phyloP scores from a whole-genome alignment of 2,113 vertebrate genomes.

The Ondatra zibethicus region DNA sequence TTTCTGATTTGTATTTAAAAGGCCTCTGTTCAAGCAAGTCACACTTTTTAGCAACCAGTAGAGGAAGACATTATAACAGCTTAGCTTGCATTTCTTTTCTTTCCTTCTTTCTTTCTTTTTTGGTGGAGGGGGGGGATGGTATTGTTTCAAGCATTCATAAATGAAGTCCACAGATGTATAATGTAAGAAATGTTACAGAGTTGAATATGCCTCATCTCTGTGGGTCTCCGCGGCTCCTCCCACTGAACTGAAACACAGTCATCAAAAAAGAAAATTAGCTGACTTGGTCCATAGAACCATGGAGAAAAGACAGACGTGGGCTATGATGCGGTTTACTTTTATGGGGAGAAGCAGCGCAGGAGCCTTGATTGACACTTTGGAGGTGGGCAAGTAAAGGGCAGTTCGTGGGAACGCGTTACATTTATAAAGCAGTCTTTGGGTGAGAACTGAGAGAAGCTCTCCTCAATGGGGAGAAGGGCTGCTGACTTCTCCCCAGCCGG shows the following conservation, averaged over 20 bases:
- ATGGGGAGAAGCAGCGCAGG: slow-evolving; percentile 9
- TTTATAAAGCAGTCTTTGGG: background rate
- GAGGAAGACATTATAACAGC: slow-evolving; percentile 59
- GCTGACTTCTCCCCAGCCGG: background rate
- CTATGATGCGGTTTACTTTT: background rate
- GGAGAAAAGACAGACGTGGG: slow-evolving; percentile 66
- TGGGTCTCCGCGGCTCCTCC: slow-evolving; percentile 2
- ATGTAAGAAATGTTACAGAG: slow-evolving; percentile 75
- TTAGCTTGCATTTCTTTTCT: slow-evolving; percentile 79
- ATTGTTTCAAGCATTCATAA: slow-evolving; percentile 80
- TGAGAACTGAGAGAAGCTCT: background rate
- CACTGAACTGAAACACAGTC: slow-evolving; percentile 51
- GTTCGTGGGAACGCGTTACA: background rate
- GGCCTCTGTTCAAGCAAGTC: slow-evolving; percentile 79
- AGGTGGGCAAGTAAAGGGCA: background rate
- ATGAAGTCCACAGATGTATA: slow-evolving; percentile 76
- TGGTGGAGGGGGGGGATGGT: background rate
- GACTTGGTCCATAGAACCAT: slow-evolving; percentile 81
- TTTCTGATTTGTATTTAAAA: slow-evolving; percentile 85
- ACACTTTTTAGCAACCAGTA: slow-evolving; percentile 67
- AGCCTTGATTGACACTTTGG: background rate
- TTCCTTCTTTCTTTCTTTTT: background rate
- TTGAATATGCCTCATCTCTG: background rate
- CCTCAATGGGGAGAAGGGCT: background rate
- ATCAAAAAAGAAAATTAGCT: slow-evolving; percentile 74